Percentiles rank a stretch among this genome's conserved stretches.
phyloP scores from a whole-genome alignment of 1,140 invertebrate species.

The Brachionus koreanus region DNA sequence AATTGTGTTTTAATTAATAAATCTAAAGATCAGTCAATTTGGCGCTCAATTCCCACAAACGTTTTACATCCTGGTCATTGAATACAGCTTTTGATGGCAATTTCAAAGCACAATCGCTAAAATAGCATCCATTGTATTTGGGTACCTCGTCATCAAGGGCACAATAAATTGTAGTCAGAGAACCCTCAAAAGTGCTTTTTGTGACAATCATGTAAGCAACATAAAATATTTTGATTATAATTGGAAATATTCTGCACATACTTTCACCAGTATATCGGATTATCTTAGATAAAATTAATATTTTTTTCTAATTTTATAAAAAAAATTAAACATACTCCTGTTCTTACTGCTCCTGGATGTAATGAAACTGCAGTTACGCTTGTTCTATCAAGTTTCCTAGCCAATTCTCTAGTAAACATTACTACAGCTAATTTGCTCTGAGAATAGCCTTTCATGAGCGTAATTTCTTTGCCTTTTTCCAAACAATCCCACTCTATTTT shows the following conservation, averaged over 20 bases:
- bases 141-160: constrained; percentile 67
- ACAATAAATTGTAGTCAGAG: constrained; percentile 58
- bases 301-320: neutral
- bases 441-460: constrained; percentile 48
- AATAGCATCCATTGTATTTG: constrained; percentile 64
- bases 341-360: constrained; percentile 55
- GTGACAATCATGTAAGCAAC: constrained; percentile 52
- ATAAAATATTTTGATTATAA: constrained; percentile 8
- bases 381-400: constrained; percentile 46
- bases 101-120: constrained; percentile 46
- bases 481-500: constrained; percentile 27
- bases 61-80: neutral
- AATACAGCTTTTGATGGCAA: neutral
- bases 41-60: constrained; percentile 9
- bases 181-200: constrained; percentile 57
- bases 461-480: constrained; percentile 46
- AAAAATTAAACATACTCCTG: constrained; percentile 59
- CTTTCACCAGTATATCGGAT: constrained; percentile 45
- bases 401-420: constrained; percentile 40
- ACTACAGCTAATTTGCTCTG: constrained; percentile 48
- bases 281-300: constrained; percentile 46
- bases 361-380: constrained; percentile 62
- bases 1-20: neutral
- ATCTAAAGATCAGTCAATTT: neutral
- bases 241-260: constrained; percentile 15